These are phyloP conservation scores for Mycteria americana DNA, from an alignment of 2,797 vertebrate species.

Conservation along the genomic window DNA sequence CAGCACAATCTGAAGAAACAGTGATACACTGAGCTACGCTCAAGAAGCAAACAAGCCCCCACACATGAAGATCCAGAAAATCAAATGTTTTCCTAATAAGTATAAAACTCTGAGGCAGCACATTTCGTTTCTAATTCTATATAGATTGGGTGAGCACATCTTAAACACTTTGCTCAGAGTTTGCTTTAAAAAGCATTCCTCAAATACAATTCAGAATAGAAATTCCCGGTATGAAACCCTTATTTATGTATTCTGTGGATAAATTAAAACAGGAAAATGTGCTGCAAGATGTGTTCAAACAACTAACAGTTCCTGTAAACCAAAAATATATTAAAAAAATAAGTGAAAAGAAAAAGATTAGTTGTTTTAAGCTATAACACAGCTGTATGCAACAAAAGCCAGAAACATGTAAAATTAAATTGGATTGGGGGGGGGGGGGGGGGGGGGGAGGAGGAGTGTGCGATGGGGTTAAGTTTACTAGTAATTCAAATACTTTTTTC, in stretches of 20 bases:
- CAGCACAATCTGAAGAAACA: neutral
- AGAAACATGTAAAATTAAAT: constrained; percentile 66
- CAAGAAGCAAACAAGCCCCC: neutral
- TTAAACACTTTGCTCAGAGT: constrained; percentile 51
- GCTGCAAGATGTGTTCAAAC: constrained; percentile 55
- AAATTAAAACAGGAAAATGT: constrained; percentile 65
- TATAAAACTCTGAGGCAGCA: neutral
- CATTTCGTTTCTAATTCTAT: constrained; percentile 1
- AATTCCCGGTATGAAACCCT: constrained; percentile 13
- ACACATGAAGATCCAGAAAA: neutral
- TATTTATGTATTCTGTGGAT: constrained; percentile 63
- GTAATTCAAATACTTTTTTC: constrained; percentile 47
- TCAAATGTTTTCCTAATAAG: neutral
- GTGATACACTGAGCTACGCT: neutral
- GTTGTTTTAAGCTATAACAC: constrained; percentile 64
- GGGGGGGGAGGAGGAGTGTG: neutral
- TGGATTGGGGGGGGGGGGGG: neutral
- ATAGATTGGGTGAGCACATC: constrained; percentile 45
- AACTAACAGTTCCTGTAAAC: constrained; percentile 55
- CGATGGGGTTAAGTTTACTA: constrained; percentile 16
- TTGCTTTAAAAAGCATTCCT: constrained; percentile 57
- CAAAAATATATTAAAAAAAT: neutral
- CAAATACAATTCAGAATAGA: constrained; percentile 52
- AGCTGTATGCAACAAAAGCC: constrained; percentile 67
- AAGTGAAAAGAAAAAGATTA: constrained; percentile 64